These are phyloP conservation scores for Drosophila triauraria DNA, from an alignment of 1,140 invertebrate species.

Conservation along the genomic window DNA sequence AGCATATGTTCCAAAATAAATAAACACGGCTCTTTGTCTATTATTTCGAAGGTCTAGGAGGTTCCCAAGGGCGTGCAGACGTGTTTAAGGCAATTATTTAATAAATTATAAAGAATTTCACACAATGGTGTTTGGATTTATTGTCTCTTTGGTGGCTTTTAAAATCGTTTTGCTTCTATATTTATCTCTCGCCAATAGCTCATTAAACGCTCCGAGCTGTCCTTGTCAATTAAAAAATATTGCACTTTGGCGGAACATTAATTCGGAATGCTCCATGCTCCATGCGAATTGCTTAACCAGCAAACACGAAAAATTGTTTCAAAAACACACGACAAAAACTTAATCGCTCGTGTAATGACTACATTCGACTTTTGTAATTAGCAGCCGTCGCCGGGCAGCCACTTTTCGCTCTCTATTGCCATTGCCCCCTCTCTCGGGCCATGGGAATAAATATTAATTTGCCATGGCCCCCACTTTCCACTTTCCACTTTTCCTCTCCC, in stretches of 20 bases:
- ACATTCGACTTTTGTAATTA: conserved; percentile 84
- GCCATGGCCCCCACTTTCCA: conserved; percentile 27
- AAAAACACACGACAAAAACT: conserved; percentile 80
- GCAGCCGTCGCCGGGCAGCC: conserved; percentile 60
- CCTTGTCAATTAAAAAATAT: conserved; percentile 47
- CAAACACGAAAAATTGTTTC: conserved; percentile 45
- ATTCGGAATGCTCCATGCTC: conserved; percentile 26
- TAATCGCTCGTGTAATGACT: conserved; percentile 83
- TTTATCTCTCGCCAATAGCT: background rate
- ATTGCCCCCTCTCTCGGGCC: background rate
- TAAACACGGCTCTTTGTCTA: background rate
- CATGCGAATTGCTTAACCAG: conserved; percentile 9
- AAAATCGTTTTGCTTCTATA: background rate
- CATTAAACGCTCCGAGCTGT: no score
- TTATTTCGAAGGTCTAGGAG: background rate
- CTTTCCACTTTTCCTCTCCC: background rate
- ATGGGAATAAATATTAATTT: conserved; percentile 75
- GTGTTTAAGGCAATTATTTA: background rate
- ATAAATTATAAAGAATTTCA: background rate
- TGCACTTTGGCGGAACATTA: conserved; percentile 56
- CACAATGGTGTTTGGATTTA: background rate
- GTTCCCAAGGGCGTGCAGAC: background rate
- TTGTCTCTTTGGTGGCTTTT: background rate
- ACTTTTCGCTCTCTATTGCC: conserved; percentile 1
- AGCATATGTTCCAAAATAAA: conserved; percentile 7